phyloP scores from a whole-genome alignment of 2,888 invertebrate genomes.

The Perizoma affinitatum region DNA sequence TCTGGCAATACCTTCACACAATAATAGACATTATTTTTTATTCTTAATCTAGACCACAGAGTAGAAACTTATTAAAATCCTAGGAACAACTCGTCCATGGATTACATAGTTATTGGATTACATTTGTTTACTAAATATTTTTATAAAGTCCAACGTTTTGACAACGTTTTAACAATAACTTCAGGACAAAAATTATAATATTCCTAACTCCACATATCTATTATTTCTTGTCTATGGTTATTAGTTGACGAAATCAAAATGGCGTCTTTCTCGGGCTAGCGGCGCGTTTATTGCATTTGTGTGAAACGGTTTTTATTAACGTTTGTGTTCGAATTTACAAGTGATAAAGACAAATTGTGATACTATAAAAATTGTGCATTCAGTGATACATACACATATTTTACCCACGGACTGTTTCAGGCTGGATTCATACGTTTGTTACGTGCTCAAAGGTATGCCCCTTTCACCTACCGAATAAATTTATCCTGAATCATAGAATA shows the following conservation, averaged over 20 bases:
- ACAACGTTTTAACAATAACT: too few relatives aligned
- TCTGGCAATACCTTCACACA: constrained; percentile 4
- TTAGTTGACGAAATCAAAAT: constrained; percentile 84
- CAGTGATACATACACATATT: constrained; percentile 31
- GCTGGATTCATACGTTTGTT: constrained; percentile 35
- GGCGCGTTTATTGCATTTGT: constrained; percentile 43
- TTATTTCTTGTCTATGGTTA: constrained; percentile 60
- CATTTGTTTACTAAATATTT: too few relatives aligned
- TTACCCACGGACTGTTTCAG: constrained; percentile 30
- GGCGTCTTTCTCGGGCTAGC: constrained; percentile 80
- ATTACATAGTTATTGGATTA: too few relatives aligned
- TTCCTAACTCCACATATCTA: constrained; percentile 15
- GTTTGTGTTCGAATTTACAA: constrained; percentile 62
- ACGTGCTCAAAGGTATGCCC: constrained; percentile 72
- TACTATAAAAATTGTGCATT: constrained; percentile 35
- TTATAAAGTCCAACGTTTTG: neutral
- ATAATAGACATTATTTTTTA: constrained; percentile 6
- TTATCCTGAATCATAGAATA: constrained; percentile 55
- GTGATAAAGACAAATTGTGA: constrained; percentile 69
- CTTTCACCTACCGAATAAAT: constrained; percentile 79
- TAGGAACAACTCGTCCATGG: too few relatives aligned
- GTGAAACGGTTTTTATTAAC: constrained; percentile 57
- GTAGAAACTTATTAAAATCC: neutral
- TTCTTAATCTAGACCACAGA: constrained; percentile 4
- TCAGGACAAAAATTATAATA: neutral